Conservation (phyloP, 2,888 invertebrate species). For the Pristionchus maxplancki region DNA sequence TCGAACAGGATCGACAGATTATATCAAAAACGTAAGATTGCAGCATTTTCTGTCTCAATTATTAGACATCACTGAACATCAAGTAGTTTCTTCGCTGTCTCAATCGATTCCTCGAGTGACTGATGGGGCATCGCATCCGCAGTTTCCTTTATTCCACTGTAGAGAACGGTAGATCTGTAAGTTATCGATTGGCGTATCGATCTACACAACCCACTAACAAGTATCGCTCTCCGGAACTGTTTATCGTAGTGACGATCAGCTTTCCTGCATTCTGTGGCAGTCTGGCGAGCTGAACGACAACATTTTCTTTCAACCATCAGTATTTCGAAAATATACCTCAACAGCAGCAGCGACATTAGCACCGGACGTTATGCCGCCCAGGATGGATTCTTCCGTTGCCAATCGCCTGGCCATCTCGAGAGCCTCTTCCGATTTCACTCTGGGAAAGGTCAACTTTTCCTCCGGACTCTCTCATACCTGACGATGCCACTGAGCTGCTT, state of each 20-base stretch:
- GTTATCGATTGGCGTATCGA: not conserved
- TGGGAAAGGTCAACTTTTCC: not conserved
- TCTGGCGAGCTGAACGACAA: constrained; percentile 60
- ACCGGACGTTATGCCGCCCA: constrained; percentile 66
- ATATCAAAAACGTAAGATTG: too few relatives aligned
- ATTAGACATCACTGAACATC: too few relatives aligned
- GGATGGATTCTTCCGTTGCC: constrained; percentile 65
- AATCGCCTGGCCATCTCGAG: constrained; percentile 61
- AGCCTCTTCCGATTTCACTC: not conserved
- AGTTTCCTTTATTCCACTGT: constrained; percentile 23
- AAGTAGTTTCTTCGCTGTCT: constrained; percentile 22
- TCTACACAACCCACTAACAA: constrained; percentile 53
- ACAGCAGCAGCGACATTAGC: constrained; percentile 68
- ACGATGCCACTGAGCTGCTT: constrained; percentile 57
- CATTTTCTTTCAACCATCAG: too few relatives aligned
- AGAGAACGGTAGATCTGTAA: constrained; percentile 49
- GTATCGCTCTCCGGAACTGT: constrained; percentile 66
- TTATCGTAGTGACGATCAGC: constrained; percentile 65
- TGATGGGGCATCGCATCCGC: not conserved
- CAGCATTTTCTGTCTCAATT: too few relatives aligned
- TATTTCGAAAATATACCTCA: constrained; percentile 51
- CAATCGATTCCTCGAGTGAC: constrained; percentile 47
- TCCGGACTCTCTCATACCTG: not conserved
- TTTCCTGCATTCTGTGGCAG: constrained; percentile 64
- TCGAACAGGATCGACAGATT: too few relatives aligned